phyloP scores from a whole-genome alignment of 1,140 invertebrate species.

The Aphaenogaster ashmeadi region DNA sequence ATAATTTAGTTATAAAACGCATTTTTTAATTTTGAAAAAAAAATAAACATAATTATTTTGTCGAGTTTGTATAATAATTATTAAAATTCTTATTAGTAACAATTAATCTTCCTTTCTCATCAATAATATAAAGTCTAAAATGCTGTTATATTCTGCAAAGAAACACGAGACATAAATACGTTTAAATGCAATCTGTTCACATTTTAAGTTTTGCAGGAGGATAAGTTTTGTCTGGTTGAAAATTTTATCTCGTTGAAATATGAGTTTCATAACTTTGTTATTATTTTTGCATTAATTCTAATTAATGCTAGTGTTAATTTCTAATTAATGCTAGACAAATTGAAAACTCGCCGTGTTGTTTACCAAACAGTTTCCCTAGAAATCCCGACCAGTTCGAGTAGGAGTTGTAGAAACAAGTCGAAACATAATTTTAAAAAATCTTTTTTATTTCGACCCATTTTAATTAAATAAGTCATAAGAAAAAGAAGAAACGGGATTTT shows the following conservation, averaged over 20 bases:
- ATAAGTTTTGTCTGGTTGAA: neutral
- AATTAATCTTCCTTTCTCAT: neutral
- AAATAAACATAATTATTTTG: no score
- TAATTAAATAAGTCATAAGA: constrained; percentile 75
- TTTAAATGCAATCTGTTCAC: neutral
- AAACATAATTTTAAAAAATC: constrained; percentile 64
- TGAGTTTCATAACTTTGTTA: neutral
- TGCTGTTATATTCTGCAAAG: neutral
- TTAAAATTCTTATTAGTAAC: no score
- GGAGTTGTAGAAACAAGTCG: neutral
- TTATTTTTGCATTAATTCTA: neutral
- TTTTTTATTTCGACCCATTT: constrained; percentile 75
- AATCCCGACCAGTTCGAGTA: neutral
- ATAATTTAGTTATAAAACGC: no score
- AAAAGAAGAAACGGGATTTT: constrained; percentile 76
- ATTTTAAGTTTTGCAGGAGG: neutral
- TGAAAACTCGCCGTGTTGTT: neutral
- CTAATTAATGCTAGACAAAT: neutral
- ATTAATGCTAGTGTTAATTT: neutral
- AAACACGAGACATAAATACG: neutral
- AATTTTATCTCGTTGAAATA: neutral
- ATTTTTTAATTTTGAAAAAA: no score
- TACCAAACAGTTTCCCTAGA: neutral
- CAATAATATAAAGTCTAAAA: neutral
- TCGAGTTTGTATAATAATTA: no score